These are phyloP conservation scores for Drepanosiphum platanoidis DNA, from an alignment of 2,888 invertebrate genomes.

Conservation along the genomic window DNA sequence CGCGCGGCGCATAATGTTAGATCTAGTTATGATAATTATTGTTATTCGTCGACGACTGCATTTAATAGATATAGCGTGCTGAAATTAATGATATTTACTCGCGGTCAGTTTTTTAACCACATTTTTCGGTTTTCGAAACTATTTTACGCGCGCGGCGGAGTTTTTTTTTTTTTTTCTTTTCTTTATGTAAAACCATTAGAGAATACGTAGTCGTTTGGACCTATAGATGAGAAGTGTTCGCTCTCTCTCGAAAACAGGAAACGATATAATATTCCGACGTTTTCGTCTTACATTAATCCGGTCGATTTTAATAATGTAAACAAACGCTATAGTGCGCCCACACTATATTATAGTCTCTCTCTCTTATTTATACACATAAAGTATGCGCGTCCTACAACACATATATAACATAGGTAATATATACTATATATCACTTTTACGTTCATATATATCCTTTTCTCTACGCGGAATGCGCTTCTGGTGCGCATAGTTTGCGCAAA, in stretches of 20 bases:
- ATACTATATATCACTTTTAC: neutral
- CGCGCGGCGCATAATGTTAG: neutral
- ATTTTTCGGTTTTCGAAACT: slow-evolving; percentile 14
- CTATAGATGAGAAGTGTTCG: neutral
- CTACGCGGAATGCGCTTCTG: slow-evolving; percentile 13
- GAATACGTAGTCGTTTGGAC: neutral
- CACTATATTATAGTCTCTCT: neutral
- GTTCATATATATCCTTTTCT: neutral
- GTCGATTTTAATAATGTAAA: slow-evolving; percentile 20
- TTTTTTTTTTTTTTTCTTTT: neutral
- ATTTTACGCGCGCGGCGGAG: neutral
- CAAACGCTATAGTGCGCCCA: slow-evolving; percentile 2
- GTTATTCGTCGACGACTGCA: neutral
- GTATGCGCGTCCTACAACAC: no score
- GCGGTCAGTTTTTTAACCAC: slow-evolving; percentile 6
- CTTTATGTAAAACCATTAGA: neutral
- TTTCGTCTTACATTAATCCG: slow-evolving; percentile 11
- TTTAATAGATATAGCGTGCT: slow-evolving; percentile 1
- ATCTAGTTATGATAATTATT: slow-evolving; percentile 43
- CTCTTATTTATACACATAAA: neutral
- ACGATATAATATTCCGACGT: slow-evolving; percentile 6
- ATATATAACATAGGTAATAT: no score
- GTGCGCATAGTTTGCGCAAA: neutral
- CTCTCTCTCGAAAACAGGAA: neutral
- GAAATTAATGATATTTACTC: slow-evolving; percentile 49